Evolutionary conservation across 2,888 invertebrate species (phyloP).

Genomic region (Ennomos quercinarius): DNA sequence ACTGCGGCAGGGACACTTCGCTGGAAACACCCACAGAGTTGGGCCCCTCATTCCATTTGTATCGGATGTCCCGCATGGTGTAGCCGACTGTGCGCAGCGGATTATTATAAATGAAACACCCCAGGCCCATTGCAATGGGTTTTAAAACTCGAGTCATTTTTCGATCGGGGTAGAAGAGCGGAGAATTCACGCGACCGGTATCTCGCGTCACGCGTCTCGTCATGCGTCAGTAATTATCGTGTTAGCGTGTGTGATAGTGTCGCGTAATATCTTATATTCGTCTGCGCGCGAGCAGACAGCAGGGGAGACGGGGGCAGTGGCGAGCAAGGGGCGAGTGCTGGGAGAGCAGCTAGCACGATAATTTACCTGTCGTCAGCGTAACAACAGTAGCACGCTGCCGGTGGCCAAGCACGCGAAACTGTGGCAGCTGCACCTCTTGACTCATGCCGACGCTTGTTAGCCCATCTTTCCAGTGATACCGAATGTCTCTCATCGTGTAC

Average conservation of each 20-base stretch:
- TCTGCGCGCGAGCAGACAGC: conserved; percentile 82
- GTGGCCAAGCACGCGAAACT: conserved; percentile 98
- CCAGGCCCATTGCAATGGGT: conserved; percentile 85
- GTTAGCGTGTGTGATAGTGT: conserved; percentile 81
- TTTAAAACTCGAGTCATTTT: conserved; percentile 78
- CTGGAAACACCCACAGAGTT: conserved; percentile 98
- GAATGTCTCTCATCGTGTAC: conserved; percentile 99
- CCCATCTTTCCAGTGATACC: conserved; percentile 98
- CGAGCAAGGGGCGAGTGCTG: conserved; percentile 76
- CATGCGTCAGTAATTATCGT: conserved; percentile 76
- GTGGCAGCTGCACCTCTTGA: conserved; percentile 97
- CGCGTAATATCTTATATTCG: conserved; percentile 61
- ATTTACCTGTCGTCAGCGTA: conserved; percentile 97
- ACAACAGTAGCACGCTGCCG: conserved; percentile 97
- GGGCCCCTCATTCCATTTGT: conserved; percentile 98
- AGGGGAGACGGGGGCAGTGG: conserved; percentile 81
- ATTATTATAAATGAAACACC: conserved; percentile 81
- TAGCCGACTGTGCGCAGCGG: conserved; percentile 94
- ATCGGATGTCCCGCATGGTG: conserved; percentile 98
- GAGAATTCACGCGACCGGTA: conserved; percentile 71
- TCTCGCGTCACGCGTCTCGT: conserved; percentile 76
- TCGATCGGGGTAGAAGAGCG: conserved; percentile 75
- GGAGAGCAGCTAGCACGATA: conserved; percentile 70
- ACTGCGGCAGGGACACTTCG: conserved; percentile 98
- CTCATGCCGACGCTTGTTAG: conserved; percentile 97